A percentile compares a stretch with the other conserved stretches of the same genome.
Evolutionary conservation across 2,888 invertebrate genomes (phyloP).

Genomic region (Polylopha cassiicola): DNA sequence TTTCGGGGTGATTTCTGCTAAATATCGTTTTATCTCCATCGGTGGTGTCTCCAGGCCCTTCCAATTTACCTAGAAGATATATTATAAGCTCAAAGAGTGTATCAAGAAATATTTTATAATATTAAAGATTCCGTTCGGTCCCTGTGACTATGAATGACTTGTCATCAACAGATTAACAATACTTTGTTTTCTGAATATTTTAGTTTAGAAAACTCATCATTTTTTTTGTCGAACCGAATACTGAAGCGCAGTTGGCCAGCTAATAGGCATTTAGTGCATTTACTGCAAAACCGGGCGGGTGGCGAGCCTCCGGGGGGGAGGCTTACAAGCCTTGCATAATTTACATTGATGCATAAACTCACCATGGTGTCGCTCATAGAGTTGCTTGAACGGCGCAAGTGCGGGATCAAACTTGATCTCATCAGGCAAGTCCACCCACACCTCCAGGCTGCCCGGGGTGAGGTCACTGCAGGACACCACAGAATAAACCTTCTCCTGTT

Average conservation of each 20-base stretch:
- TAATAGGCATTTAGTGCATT: too few species aligned
- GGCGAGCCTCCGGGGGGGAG: too few species aligned
- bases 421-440: slow-evolving; percentile 81
- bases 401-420: slow-evolving; percentile 81
- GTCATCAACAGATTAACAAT: too few species aligned
- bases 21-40: slow-evolving; percentile 49
- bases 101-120: not conserved
- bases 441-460: slow-evolving; percentile 78
- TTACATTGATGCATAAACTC: too few species aligned
- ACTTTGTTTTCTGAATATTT: too few species aligned
- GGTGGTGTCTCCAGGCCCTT: slow-evolving; percentile 28
- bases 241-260: too few species aligned
- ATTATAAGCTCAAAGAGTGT: slow-evolving; percentile 1
- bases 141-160: too few species aligned
- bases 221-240: too few species aligned
- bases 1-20: slow-evolving; percentile 33
- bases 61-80: slow-evolving; percentile 38
- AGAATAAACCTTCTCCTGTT: slow-evolving; percentile 50
- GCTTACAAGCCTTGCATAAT: too few species aligned
- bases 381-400: slow-evolving; percentile 77
- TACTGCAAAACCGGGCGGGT: too few species aligned
- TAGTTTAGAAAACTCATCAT: too few species aligned
- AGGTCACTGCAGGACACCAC: slow-evolving; percentile 74
- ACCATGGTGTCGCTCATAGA: slow-evolving; percentile 74
- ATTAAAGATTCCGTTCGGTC: too few species aligned